Conservation (phyloP, 2,888 invertebrate genomes). For the Cryptocephalus primarius region DNA sequence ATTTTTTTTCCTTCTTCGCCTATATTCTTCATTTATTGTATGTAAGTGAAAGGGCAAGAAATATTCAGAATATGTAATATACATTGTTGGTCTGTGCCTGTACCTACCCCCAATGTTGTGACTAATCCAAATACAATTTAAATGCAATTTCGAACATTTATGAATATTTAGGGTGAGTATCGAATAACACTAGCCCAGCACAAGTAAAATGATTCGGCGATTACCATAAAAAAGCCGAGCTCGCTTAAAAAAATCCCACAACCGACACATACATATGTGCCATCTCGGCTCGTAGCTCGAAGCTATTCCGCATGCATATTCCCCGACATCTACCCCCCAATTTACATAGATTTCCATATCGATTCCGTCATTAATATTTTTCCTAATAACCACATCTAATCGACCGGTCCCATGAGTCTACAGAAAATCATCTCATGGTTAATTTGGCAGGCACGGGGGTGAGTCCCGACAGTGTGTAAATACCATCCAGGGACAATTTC, state of each 20-base stretch:
- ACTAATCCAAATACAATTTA: too few relatives aligned
- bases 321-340: constrained; percentile 9
- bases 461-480: constrained; percentile 27
- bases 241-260: constrained; percentile 1
- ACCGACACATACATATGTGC: neutral
- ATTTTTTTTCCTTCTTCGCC: too few relatives aligned
- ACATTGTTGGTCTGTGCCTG: too few relatives aligned
- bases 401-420: constrained; percentile 17
- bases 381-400: constrained; percentile 22
- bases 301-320: neutral
- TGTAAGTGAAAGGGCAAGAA: too few relatives aligned
- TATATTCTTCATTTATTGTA: too few relatives aligned
- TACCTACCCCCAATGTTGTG: too few relatives aligned
- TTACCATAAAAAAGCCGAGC: constrained; percentile 1
- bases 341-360: constrained; percentile 21
- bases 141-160: too few relatives aligned
- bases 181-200: too few relatives aligned
- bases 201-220: too few relatives aligned
- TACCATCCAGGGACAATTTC: constrained; percentile 37
- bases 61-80: too few relatives aligned
- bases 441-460: constrained; percentile 31
- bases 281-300: too few relatives aligned
- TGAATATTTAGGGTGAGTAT: too few relatives aligned
- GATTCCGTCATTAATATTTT: constrained; percentile 15
- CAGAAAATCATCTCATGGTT: constrained; percentile 31